These are phyloP conservation scores for Hydractinia symbiolongicarpus DNA, from an alignment of 30 jellyfish, hydroid and myxozoan species.

Conservation along the genomic window DNA sequence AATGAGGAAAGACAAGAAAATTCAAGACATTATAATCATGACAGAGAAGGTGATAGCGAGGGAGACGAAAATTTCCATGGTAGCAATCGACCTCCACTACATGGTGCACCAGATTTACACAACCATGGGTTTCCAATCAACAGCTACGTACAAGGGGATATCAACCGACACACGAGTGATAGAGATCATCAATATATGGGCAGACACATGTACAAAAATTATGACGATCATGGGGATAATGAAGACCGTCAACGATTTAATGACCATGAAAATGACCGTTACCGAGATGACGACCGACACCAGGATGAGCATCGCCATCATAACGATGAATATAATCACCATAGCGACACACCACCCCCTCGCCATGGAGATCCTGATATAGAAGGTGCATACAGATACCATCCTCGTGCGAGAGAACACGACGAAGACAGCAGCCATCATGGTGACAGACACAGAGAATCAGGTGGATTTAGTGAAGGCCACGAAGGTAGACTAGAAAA, in stretches of 20 bases:
- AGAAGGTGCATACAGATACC: not conserved
- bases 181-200: not conserved
- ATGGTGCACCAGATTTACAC: not conserved
- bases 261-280: not conserved
- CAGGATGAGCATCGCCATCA: not conserved
- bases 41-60: not conserved
- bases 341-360: too few relatives aligned
- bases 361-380: too few relatives aligned
- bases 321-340: not conserved
- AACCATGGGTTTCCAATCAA: conserved; percentile 1
- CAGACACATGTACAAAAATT: not conserved
- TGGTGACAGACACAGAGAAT: not conserved
- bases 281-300: not conserved
- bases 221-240: not conserved
- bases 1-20: not conserved
- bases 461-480: too few relatives aligned
- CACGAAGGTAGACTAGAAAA: too few relatives aligned
- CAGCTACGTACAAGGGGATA: not conserved
- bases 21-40: not conserved
- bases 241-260: not conserved
- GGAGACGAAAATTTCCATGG: not conserved
- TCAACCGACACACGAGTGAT: not conserved
- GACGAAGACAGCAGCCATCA: not conserved
- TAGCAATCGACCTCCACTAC: not conserved
- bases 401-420: not conserved